Conservation (phyloP, 2,888 invertebrate genomes). For the Eupithecia subfuscata region DNA sequence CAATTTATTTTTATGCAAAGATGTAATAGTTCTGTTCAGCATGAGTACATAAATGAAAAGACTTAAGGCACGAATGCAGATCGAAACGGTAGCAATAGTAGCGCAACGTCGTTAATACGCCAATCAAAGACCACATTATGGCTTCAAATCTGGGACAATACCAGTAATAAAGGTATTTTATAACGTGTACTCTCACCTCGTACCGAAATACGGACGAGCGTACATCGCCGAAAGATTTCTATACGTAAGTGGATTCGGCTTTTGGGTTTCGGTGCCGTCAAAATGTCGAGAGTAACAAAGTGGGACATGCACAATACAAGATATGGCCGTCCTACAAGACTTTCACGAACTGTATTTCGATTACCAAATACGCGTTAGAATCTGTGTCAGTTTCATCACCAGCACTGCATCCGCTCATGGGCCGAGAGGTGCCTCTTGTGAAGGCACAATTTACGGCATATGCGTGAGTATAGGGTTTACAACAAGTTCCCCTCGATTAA, state of each 20-base stretch:
- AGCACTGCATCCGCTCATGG: slow-evolving; percentile 76
- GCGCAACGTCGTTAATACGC: slow-evolving; percentile 64
- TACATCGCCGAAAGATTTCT: slow-evolving; percentile 68
- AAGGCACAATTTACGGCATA: slow-evolving; percentile 53
- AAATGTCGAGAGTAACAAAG: slow-evolving; percentile 74
- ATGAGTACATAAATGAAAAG: neutral
- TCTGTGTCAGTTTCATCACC: slow-evolving; percentile 83
- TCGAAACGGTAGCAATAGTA: slow-evolving; percentile 76
- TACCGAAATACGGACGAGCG: slow-evolving; percentile 53
- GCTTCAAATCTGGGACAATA: slow-evolving; percentile 78
- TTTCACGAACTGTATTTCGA: slow-evolving; percentile 82
- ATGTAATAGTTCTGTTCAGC: neutral
- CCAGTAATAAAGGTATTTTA: slow-evolving; percentile 41
- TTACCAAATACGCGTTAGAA: slow-evolving; percentile 84
- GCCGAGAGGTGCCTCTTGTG: slow-evolving; percentile 65
- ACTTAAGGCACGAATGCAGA: slow-evolving; percentile 73
- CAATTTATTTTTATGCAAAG: neutral
- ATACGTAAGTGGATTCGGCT: slow-evolving; percentile 64
- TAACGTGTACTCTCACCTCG: slow-evolving; percentile 57
- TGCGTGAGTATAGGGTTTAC: slow-evolving; percentile 48
- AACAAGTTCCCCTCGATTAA: slow-evolving; percentile 32
- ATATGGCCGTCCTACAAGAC: slow-evolving; percentile 80
- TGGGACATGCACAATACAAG: slow-evolving; percentile 77
- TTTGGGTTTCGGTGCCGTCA: slow-evolving; percentile 79
- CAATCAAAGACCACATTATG: slow-evolving; percentile 79